Base-by-base conservation (phyloP, 2,888 invertebrate species). In the Eilema caniola region DNA sequence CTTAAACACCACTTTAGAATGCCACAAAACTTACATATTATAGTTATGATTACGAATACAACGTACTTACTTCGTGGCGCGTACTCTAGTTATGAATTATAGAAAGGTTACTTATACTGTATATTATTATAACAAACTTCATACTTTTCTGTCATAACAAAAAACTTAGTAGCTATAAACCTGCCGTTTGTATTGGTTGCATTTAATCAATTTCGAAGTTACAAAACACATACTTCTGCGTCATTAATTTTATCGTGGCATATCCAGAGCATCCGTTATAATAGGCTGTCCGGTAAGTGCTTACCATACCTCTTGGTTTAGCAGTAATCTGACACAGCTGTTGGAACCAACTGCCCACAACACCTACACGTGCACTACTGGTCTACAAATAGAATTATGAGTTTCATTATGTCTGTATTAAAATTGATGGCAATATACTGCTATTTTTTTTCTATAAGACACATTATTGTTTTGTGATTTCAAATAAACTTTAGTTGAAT, bases 381-480 rank as follows among this genome's bases (percentile, higher is more conserved):
- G 25, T 59, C 4, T 24, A 47, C 0, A 47, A 47, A 47, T 47
- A 47, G 47, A 47, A 47, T 47, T 47, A 20, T 20, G 47, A 7
- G 47, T 5, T 47, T 16, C 41, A 4, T 41, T 41, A 41, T 41
- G 41, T 28, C 28, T 28, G 28, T 16, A 41, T 41, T 41, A 14
- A 41, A 4, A 41, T 41, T 16, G 41, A 41, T 41, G 16, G 16
- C 41, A 3, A 16, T 4, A 41, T 33, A n/a, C n/a, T n/a, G n/a
- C n/a, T n/a, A n/a, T n/a, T n/a, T n/a, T n/a, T n/a, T n/a, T n/a
- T 97, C 97, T 72, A 97, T 96, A 84, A 98, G 96, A 95, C 98
- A 98, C 98, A 98, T 98, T 91, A 80, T 85, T 74, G 73, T 81
- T 70, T 80, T 72, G 76, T 77, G 66, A 84, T 79, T 82, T 78